Conservation (phyloP, 2,797 vertebrate species). For the Pantherophis vulpinus region DNA sequence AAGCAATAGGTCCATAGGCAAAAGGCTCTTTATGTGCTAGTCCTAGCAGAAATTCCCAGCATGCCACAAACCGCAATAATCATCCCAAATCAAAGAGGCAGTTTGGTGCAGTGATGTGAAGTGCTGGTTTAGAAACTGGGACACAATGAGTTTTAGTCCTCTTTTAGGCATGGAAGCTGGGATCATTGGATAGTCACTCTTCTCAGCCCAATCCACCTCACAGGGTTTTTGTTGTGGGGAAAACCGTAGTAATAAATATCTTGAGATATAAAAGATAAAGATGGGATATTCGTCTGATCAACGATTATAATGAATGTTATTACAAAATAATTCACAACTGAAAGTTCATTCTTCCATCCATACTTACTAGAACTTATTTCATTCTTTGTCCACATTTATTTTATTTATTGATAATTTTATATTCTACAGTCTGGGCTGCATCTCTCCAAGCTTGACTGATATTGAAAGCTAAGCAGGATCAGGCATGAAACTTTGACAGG, state of each 20-base stretch:
- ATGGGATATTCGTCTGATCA: neutral
- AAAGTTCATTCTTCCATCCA: neutral
- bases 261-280: neutral
- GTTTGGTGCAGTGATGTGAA: neutral
- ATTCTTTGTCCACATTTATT: neutral
- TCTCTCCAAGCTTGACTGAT: neutral
- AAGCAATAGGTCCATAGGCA: constrained; percentile 12
- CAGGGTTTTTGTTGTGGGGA: neutral
- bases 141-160: neutral
- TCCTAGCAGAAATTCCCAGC: neutral
- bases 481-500: neutral
- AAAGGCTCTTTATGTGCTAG: neutral
- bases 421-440: neutral
- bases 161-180: neutral
- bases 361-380: neutral
- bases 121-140: neutral
- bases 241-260: neutral
- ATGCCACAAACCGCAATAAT: neutral
- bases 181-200: neutral
- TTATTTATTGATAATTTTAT: neutral
- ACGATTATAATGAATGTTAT: neutral
- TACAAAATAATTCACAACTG: neutral
- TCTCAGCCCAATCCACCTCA: neutral
- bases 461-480: neutral
- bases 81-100: neutral